Conservation (phyloP, 1,140 invertebrate genomes). For the Planococcus citri region DNA sequence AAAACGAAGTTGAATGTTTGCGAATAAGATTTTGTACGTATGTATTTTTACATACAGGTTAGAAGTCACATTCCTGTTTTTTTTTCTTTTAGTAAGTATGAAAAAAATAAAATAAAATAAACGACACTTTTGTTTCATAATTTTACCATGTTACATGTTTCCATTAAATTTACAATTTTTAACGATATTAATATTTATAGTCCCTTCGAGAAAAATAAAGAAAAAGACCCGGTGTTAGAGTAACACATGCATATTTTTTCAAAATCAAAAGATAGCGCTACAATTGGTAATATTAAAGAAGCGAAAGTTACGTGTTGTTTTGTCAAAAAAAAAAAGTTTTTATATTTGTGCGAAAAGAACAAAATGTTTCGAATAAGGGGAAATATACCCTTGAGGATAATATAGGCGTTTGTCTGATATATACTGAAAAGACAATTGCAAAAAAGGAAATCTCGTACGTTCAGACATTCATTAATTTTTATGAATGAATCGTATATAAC, state of each 20-base stretch:
- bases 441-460: constrained; percentile 10
- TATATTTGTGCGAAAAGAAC: constrained; percentile 11
- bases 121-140: too few relatives aligned
- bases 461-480: constrained; percentile 5
- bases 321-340: constrained; percentile 1
- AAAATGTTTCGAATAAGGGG: constrained; percentile 12
- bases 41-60: too few relatives aligned
- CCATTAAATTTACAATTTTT: background rate
- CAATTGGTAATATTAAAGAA: background rate
- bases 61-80: too few relatives aligned
- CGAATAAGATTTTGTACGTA: too few relatives aligned
- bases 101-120: too few relatives aligned
- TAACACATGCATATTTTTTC: constrained; percentile 9
- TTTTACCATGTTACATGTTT: background rate
- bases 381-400: constrained; percentile 14
- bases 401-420: constrained; percentile 12
- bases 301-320: constrained; percentile 9
- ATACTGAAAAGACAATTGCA: background rate
- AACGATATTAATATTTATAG: constrained; percentile 14
- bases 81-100: too few relatives aligned
- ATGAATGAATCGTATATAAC: constrained; percentile 4
- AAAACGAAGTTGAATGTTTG: too few relatives aligned
- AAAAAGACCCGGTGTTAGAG: background rate
- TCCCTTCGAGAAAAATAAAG: constrained; percentile 4
- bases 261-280: constrained; percentile 10